phyloP scores from a whole-genome alignment of 2,888 invertebrate genomes.

The Trichopria drosophilae region DNA sequence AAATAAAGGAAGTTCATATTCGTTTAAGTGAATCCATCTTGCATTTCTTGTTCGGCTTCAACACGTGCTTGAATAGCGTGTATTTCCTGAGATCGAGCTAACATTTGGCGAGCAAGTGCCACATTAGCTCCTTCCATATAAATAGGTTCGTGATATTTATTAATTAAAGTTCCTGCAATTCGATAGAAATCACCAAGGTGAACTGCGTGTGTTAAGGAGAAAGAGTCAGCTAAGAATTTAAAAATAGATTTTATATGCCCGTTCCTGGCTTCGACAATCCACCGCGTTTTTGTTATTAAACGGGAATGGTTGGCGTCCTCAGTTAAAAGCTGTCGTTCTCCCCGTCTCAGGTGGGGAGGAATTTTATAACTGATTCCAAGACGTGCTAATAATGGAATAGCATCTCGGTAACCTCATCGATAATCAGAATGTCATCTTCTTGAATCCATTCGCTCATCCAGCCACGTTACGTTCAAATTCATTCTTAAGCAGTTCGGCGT shows the following conservation, averaged over 20 bases:
- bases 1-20: neutral
- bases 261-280: neutral
- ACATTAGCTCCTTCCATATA: neutral
- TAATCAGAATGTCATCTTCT: neutral
- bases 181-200: neutral
- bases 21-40: neutral
- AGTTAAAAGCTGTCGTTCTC: neutral
- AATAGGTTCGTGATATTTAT: neutral
- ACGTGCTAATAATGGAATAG: neutral
- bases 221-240: neutral
- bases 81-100: neutral
- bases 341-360: neutral
- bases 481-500: neutral
- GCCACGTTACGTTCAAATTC: neutral
- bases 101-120: neutral
- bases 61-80: neutral
- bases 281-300: neutral
- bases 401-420: neutral
- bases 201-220: neutral
- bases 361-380: neutral
- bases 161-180: neutral
- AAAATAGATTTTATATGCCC: neutral
- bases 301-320: neutral
- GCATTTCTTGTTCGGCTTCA: neutral
- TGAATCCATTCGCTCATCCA: neutral